These are phyloP conservation scores for Aplysina aerophoba DNA, from an alignment of 37 sponge, comb jelly and placozoan species.

Conservation along the genomic window DNA sequence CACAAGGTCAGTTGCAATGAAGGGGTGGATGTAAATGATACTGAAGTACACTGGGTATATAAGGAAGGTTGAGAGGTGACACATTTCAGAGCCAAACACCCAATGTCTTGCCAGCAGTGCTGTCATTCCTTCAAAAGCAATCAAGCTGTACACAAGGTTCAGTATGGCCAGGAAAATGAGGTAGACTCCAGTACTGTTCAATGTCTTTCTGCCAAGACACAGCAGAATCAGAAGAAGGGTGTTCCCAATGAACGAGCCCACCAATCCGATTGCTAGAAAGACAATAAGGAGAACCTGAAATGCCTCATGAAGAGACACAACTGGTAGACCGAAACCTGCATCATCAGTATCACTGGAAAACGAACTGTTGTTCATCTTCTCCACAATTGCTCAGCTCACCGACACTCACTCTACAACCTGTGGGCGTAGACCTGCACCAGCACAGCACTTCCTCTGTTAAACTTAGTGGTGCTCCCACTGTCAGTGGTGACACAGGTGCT, in stretches of 20 bases:
- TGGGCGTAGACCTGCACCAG: no score
- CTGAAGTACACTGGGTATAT: not conserved
- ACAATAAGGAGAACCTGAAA: not conserved
- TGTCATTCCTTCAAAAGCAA: not conserved
- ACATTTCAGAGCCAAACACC: not conserved
- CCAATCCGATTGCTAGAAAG: not conserved
- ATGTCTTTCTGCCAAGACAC: not conserved
- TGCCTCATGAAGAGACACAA: not conserved
- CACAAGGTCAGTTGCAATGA: not conserved
- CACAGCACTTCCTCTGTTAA: no score
- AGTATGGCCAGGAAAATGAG: not conserved
- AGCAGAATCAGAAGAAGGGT: not conserved
- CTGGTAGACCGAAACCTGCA: no score
- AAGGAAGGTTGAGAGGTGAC: not conserved
- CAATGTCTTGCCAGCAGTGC: not conserved
- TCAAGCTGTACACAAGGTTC: not conserved
- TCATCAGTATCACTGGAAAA: no score
- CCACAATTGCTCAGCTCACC: no score
- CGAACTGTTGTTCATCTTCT: no score
- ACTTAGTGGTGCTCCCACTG: no score
- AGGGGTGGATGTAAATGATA: not conserved
- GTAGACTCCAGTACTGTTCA: constrained; percentile 10
- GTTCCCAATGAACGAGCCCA: constrained; percentile 2
- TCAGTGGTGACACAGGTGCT: no score
- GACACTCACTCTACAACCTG: no score